Conservation (phyloP, 2,888 invertebrate genomes). For the Thereva unica region DNA sequence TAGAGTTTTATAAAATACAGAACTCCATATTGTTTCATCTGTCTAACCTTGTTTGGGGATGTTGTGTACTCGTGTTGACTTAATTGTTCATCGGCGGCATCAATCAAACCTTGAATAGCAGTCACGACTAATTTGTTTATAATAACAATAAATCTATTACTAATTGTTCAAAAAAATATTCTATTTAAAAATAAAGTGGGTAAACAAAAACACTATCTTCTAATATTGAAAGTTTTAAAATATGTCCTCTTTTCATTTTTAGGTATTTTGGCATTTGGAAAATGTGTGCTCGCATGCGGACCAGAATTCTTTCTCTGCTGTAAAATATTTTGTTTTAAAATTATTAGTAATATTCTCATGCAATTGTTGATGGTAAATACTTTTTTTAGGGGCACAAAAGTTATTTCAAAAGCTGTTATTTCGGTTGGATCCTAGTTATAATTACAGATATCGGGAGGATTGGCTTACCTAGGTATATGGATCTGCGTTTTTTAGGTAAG, state of each 20-base stretch:
- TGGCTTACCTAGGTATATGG: no score
- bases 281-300: no score
- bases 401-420: no score
- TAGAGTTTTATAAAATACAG: constrained; percentile 39
- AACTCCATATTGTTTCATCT: constrained; percentile 40
- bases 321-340: no score
- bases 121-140: constrained; percentile 53
- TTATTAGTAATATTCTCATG: no score
- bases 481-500: no score
- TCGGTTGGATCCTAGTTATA: no score
- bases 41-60: constrained; percentile 57
- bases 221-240: constrained; percentile 46
- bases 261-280: no score
- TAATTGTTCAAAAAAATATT: constrained; percentile 25
- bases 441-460: no score
- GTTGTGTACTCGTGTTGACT: constrained; percentile 56
- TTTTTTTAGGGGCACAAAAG: no score
- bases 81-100: constrained; percentile 59
- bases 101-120: constrained; percentile 60
- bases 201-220: constrained; percentile 24
- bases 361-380: no score
- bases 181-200: constrained; percentile 24
- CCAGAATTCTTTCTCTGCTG: no score
- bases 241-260: constrained; percentile 47
- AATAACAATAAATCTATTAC: constrained; percentile 36